Conservation (phyloP, 1,140 invertebrate species). For the Drosophila oshimai region DNA sequence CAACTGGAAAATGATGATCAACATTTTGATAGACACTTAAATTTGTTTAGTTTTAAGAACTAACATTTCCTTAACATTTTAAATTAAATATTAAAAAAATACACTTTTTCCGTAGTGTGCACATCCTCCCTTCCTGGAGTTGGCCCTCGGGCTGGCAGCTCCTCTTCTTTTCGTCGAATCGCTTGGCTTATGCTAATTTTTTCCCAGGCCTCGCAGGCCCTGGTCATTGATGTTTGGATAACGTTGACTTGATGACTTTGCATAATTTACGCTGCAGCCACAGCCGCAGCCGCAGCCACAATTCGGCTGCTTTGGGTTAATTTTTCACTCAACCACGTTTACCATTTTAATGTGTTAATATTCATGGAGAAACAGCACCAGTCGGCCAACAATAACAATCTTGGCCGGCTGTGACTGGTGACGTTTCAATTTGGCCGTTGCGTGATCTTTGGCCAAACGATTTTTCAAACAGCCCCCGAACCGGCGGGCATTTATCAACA, state of each 20-base stretch:
- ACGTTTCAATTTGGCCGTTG: conserved; percentile 66
- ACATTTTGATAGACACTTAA: too few relatives aligned
- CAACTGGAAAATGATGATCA: too few relatives aligned
- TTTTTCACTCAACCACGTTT: conserved; percentile 76
- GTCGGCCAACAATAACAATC: conserved; percentile 12
- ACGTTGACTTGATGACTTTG: conserved; percentile 79
- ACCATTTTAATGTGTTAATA: conserved; percentile 74
- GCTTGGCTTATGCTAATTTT: conserved; percentile 74
- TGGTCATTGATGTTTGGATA: conserved; percentile 74
- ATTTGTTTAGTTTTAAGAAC: too few relatives aligned
- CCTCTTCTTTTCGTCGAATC: conserved; percentile 18
- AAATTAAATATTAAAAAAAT: background rate
- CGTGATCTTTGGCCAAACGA: conserved; percentile 39
- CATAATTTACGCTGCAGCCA: conserved; percentile 67
- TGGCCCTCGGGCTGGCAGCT: conserved; percentile 9
- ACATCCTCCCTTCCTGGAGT: conserved; percentile 2
- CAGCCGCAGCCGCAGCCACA: conserved; percentile 10
- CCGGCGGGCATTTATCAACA: conserved; percentile 33
- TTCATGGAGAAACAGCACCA: conserved; percentile 45
- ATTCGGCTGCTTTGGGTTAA: conserved; percentile 59
- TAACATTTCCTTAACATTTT: too few relatives aligned
- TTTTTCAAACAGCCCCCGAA: conserved; percentile 45
- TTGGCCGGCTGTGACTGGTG: conserved; percentile 44
- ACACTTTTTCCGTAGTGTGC: background rate
- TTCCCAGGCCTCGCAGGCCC: conserved; percentile 54